Conservation (phyloP, 35 echinoderm and acorn worm genomes). For the Apostichopus parvimensis region DNA sequence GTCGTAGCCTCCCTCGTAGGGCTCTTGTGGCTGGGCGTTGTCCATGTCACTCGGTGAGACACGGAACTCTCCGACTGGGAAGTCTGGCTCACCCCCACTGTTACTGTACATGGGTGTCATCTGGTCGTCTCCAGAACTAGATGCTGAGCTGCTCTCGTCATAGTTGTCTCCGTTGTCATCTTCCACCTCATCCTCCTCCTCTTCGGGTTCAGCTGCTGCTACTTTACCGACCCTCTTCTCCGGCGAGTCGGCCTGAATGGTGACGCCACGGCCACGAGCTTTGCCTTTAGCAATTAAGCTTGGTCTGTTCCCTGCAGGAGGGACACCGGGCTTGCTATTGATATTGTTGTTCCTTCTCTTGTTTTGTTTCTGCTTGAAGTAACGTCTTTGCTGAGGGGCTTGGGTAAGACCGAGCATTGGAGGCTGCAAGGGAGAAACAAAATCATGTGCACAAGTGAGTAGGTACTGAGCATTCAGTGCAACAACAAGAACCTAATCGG, state of each 20-base stretch:
- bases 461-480: too few species aligned
- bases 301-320: neutral
- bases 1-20: constrained; percentile 85
- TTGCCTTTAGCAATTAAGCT: constrained; percentile 39
- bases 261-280: constrained; percentile 76
- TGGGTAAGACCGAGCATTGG: constrained; percentile 19
- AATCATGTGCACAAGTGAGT: too few species aligned
- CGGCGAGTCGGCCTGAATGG: constrained; percentile 75
- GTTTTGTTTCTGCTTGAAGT: constrained; percentile 57
- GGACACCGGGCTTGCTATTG: constrained; percentile 56
- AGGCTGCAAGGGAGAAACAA: neutral
- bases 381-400: constrained; percentile 27
- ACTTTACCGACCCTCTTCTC: constrained; percentile 30
- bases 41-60: constrained; percentile 66
- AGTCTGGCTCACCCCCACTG: constrained; percentile 43
- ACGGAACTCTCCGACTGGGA: constrained; percentile 66
- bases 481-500: too few species aligned
- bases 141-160: constrained; percentile 26
- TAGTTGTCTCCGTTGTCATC: neutral
- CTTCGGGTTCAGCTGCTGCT: neutral
- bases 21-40: constrained; percentile 31
- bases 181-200: neutral
- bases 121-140: constrained; percentile 61
- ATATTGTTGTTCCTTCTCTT: constrained; percentile 58
- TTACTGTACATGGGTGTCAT: constrained; percentile 33